phyloP scores from a whole-genome alignment of 2,797 vertebrate species.

The Danio kyathit region DNA sequence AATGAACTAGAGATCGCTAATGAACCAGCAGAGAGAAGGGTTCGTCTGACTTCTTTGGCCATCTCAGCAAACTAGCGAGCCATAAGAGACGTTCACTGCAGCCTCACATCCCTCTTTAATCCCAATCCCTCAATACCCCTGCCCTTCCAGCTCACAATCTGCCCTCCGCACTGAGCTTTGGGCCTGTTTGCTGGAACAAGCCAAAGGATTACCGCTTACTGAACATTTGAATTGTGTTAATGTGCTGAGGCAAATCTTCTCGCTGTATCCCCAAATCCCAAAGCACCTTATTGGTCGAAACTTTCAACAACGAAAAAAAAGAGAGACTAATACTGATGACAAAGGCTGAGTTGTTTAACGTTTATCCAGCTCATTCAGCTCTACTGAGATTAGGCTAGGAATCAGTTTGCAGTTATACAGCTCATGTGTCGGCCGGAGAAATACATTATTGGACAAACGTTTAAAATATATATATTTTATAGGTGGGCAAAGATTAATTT shows the following conservation, averaged over 20 bases:
- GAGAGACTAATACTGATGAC: conserved; percentile 25
- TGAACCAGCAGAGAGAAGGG: conserved; percentile 31
- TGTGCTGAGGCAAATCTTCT: conserved; percentile 26
- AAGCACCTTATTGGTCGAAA: conserved; percentile 35
- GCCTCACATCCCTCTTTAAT: conserved; percentile 22
- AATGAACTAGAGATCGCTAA: conserved; percentile 44
- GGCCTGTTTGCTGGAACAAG: conserved; percentile 35
- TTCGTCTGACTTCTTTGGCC: conserved; percentile 46
- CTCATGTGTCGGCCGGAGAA: not conserved
- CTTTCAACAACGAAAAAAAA: not conserved
- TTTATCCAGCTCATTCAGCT: conserved; percentile 22
- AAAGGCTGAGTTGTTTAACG: conserved; percentile 38
- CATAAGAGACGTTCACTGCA: conserved; percentile 20
- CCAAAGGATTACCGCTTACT: conserved; percentile 23
- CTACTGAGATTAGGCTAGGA: conserved; percentile 1
- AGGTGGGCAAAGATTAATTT: too few relatives aligned
- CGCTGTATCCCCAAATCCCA: conserved; percentile 30
- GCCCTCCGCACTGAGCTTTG: conserved; percentile 20
- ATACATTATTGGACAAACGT: not conserved
- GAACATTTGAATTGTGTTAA: conserved; percentile 36
- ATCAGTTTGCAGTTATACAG: not conserved
- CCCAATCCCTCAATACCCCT: conserved; percentile 37
- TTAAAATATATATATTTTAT: not conserved
- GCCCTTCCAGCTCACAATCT: conserved; percentile 37
- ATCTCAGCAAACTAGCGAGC: conserved; percentile 32